A percentile compares a stretch with the other conserved stretches of the same genome.
Evolutionary conservation across 2,113 vertebrate species (phyloP).

Genomic region (Python bivittatus): DNA sequence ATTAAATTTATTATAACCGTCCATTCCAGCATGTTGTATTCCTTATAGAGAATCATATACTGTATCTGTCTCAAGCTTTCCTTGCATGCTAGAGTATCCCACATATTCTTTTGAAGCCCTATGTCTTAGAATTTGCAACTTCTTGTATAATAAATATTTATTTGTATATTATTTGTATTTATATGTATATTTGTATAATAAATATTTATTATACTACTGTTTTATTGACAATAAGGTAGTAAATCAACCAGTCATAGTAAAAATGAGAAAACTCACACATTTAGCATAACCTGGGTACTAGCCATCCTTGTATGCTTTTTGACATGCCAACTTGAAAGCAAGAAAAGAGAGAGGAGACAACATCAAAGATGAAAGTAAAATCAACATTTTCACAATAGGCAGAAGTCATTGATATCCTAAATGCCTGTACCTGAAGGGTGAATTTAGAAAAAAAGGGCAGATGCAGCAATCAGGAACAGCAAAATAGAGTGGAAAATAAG

Average conservation of each 20-base stretch:
- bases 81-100: neutral
- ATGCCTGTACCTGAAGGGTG: neutral
- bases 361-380: neutral
- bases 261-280: too few relatives aligned
- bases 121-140: neutral
- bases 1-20: too few relatives aligned
- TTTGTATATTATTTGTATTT: too few relatives aligned
- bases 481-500: neutral
- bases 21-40: neutral
- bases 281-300: neutral
- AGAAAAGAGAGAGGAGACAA: neutral
- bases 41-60: neutral
- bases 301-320: neutral
- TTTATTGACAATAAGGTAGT: neutral
- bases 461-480: neutral
- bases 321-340: neutral
- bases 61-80: neutral
- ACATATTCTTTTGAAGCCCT: neutral
- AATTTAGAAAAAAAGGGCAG: neutral
- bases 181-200: too few relatives aligned
- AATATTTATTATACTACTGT: neutral
- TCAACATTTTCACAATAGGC: neutral
- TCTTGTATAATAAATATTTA: neutral
- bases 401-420: neutral
- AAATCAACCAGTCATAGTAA: neutral